Evolutionary conservation across 2,113 vertebrate genomes (phyloP), one percentile per base, ranked within the genome.

Genomic region (Odocoileus hemionus): DNA sequence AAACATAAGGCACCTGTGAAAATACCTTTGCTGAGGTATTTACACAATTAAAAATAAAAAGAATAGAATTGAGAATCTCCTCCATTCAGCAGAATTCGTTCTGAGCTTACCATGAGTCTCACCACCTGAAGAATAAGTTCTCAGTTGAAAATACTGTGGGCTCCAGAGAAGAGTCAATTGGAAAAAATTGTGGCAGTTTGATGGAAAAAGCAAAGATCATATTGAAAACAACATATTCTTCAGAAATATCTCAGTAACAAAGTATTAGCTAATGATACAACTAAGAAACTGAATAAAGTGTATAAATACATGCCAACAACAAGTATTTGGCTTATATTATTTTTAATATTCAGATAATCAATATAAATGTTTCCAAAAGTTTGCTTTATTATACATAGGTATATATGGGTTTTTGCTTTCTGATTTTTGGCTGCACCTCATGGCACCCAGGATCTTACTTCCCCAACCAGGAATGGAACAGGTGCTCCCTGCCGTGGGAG

Each of bases 271-370:
- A 97, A 86, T 74, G 60, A 79, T 21, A 74, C n/a, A 85, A 45
- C 39, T 78, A 64, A 70, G 82, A 70, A 91, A 95, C 8, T 15
- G 3, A 79, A 83, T 58, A n/a, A 88, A 43, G 17, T 86, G 33
- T 8, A 21, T 30, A 43, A 86, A 30, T 55, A 60, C 45, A 26
- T 52, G 54, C 57, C 58, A 79, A 43, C 52, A 57, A 76, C 10
- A 89, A 80, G 80, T 92, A 74, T 61, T 92, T 12, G 58, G 64
- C 60, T 85, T 43, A 25, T 60, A 39, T 93, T 82, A 70, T 78
- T 86, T 97, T 94, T 45, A 82, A 89, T 89, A 89, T 86, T 58
- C 26, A 55, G 10, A 74, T 79, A 61, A 91, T 86, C 82, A 58
- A 78, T 43, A 86, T 70, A 86, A 61, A 57, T 83, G 60, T 67